A percentile compares a stretch with the other conserved stretches of the same genome.
Conservation (phyloP, 2,888 invertebrate genomes). For the Stramonita haemastoma region DNA sequence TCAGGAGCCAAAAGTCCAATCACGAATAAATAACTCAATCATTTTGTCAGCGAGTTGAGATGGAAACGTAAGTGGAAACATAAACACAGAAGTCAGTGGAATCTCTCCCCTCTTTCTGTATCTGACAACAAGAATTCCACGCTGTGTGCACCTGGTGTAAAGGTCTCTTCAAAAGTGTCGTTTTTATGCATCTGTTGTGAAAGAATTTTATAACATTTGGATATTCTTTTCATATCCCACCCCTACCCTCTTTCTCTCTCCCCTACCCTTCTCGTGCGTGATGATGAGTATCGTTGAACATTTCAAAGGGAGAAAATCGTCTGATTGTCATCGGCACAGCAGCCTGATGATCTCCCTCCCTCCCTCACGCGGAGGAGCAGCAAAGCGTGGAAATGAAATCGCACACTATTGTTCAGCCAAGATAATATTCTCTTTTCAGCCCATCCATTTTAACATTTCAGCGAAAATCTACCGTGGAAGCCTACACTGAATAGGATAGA, state of each 20-base stretch:
- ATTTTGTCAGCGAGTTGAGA: too few species aligned
- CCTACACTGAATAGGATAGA: background rate
- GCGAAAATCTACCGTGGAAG: conserved; percentile 30
- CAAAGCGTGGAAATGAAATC: conserved; percentile 34
- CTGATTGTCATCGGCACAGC: conserved; percentile 28
- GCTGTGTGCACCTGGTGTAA: background rate
- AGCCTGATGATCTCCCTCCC: conserved; percentile 17
- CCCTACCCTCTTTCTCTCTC: conserved; percentile 4
- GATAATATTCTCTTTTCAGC: conserved; percentile 36
- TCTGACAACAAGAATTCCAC: background rate
- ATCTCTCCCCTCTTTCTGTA: background rate
- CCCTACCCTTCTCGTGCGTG: background rate
- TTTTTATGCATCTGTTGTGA: background rate
- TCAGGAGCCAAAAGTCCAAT: too few species aligned
- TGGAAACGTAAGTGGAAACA: too few species aligned
- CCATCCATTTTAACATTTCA: conserved; percentile 26
- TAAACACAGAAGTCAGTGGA: background rate
- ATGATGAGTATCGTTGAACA: conserved; percentile 12
- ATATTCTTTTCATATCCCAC: background rate
- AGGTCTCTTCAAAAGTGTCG: background rate
- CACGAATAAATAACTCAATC: too few species aligned
- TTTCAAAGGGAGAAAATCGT: conserved; percentile 28
- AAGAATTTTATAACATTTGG: background rate
- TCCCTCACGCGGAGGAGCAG: background rate
- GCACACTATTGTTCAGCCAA: conserved; percentile 21